Evolutionary conservation across 2,797 vertebrate genomes (phyloP).

Genomic region (Falco naumanni): DNA sequence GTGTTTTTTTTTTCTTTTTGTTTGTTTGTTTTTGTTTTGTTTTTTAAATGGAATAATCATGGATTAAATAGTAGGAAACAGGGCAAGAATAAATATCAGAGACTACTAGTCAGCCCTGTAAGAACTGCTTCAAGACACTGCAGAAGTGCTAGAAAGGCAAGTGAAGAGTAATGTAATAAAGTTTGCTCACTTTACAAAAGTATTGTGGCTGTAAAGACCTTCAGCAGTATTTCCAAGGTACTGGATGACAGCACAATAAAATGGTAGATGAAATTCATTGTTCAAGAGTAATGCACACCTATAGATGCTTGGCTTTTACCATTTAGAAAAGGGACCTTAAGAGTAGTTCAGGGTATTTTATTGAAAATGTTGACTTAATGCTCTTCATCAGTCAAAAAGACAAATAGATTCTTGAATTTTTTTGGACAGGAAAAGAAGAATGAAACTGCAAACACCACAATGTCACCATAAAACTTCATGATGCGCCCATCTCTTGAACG

Average conservation of each 20-base stretch:
- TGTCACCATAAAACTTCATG: neutral
- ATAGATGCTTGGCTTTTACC: neutral
- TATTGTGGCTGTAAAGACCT: neutral
- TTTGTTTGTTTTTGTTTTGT: neutral
- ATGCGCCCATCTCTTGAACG: neutral
- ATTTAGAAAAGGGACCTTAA: neutral
- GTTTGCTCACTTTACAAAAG: neutral
- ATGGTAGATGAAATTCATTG: neutral
- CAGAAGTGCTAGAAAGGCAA: neutral
- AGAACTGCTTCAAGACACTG: neutral
- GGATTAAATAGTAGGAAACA: neutral
- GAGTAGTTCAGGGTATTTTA: neutral
- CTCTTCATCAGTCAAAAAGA: neutral
- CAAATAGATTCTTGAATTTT: neutral
- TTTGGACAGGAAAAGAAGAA: neutral
- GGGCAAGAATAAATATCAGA: neutral
- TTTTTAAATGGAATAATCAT: neutral
- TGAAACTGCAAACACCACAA: neutral
- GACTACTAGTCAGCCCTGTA: neutral
- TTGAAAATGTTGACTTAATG: neutral
- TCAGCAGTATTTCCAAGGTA: neutral
- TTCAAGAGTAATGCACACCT: neutral
- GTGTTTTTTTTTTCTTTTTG: no score
- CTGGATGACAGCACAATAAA: neutral
- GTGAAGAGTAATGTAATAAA: neutral